Conservation (phyloP, 64 coral and sea anemone species). For the Trachythela sp. region DNA sequence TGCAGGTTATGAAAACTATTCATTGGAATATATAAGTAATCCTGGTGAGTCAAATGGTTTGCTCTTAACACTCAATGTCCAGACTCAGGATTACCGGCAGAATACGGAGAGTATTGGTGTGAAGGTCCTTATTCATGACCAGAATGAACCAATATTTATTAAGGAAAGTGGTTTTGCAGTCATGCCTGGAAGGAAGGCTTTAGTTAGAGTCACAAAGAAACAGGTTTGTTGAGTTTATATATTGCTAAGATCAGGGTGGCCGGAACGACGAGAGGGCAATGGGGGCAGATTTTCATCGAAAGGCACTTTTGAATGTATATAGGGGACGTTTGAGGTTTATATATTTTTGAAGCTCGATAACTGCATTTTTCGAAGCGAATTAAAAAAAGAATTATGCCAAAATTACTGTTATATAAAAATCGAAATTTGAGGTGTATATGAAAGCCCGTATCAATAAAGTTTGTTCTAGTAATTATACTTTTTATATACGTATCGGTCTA, state of each 20-base stretch:
- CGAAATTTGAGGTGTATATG: too few species aligned
- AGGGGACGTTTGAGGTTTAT: too few species aligned
- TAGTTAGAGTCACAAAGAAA: slow-evolving; percentile 3
- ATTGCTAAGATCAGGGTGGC: background rate
- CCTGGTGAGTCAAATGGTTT: background rate
- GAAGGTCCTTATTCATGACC: slow-evolving; percentile 27
- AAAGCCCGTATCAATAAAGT: too few species aligned
- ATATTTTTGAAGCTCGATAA: too few species aligned
- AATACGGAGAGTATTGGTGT: background rate
- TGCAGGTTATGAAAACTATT: background rate
- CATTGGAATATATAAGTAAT: background rate
- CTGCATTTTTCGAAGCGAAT: too few species aligned
- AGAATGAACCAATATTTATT: background rate
- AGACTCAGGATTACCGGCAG: background rate
- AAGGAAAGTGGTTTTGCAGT: slow-evolving; percentile 31
- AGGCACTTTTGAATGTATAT: too few species aligned
- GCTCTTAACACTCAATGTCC: background rate
- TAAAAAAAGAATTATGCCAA: too few species aligned
- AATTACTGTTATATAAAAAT: too few species aligned
- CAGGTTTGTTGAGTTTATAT: background rate
- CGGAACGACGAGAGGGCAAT: too few species aligned
- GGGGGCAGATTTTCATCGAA: too few species aligned
- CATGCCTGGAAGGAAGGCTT: slow-evolving; percentile 12
- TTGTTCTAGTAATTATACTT: too few species aligned
- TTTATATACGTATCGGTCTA: too few species aligned